Base-by-base conservation (phyloP, 1,140 invertebrate genomes). In the Meteorus sp. region DNA sequence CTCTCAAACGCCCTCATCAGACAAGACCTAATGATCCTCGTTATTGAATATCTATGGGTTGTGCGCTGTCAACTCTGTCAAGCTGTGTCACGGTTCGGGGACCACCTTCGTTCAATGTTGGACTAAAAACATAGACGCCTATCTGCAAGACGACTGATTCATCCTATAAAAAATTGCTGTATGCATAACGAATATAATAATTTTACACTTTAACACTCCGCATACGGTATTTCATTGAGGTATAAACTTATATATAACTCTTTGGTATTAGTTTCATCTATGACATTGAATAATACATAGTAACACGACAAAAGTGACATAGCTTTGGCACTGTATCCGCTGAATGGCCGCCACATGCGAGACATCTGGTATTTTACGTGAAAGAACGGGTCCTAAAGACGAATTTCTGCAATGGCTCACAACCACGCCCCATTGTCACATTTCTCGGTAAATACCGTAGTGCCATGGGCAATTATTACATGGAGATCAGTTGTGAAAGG, bases 361-460 rank as follows among this genome's bases (percentile, higher is more conserved):
- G 73, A 80, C 78, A 80, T 80, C 78, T 80, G 78, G 75, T 75
- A 77, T 76, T 76, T 78, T 71, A 71, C 74, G 74, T 75, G 70
- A 78, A 78, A 78, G 75, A 75, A n/a, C n/a, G 72, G 77, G 66
- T 63, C 53, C 66, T 61, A 74, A 73, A 74, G 72, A 74, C 71
- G 72, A 69, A 75, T 74, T 75, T 76, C 72, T 78, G 74, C 75
- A 76, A 72, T 66, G 70, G 65, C 68, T 68, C 66, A 51, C n/a
- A n/a, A n/a, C 68, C 69, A 78, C 76, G 73, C 76, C 78, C 71
- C 65, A 75, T 74, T 77, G 75, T 80, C 76, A 78, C 67, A 68
- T 70, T 74, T 72, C n/a, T 50, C n/a, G n/a, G n/a, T n/a, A n/a
- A n/a, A n/a, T n/a, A n/a, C n/a, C n/a, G n/a, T n/a, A n/a, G n/a